Percentiles rank a stretch among this genome's conserved stretches.
These are phyloP conservation scores for Leptinotarsa texana DNA, from an alignment of 1,140 invertebrate genomes.

Conservation along the genomic window DNA sequence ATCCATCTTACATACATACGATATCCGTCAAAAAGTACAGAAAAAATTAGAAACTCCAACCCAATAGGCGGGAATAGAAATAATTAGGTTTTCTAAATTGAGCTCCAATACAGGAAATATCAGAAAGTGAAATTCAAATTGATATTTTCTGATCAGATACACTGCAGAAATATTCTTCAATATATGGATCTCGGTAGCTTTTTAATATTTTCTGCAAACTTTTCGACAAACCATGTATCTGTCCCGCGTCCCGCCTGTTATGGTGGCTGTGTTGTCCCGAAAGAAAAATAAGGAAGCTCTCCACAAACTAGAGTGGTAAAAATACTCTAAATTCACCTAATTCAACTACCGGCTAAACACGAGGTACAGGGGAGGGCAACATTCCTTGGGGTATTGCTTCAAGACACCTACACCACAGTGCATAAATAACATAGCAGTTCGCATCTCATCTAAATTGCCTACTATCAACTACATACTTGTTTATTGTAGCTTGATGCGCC, in stretches of 20 bases:
- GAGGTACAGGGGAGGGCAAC: constrained; percentile 43
- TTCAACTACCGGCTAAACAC: constrained; percentile 30
- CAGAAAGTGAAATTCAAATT: too few relatives aligned
- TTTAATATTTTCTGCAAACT: neutral
- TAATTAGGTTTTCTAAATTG: too few relatives aligned
- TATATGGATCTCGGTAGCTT: too few relatives aligned
- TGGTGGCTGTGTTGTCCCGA: constrained; percentile 40
- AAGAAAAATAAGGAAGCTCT: constrained; percentile 26
- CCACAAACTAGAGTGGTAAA: constrained; percentile 9
- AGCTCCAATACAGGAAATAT: too few relatives aligned
- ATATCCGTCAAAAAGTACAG: constrained; percentile 1
- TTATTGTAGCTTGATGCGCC: constrained; percentile 61
- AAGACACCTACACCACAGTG: constrained; percentile 53
- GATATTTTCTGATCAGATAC: too few relatives aligned
- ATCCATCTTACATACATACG: neutral
- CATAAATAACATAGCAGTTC: constrained; percentile 49
- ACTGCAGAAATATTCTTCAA: too few relatives aligned
- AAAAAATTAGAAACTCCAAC: neutral
- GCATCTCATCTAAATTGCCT: constrained; percentile 54
- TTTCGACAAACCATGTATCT: constrained; percentile 5
- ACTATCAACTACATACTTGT: constrained; percentile 65
- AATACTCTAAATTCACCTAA: constrained; percentile 13
- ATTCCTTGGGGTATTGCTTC: constrained; percentile 46
- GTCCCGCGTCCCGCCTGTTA: neutral
- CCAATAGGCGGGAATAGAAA: neutral